Evolutionary conservation across 2,888 invertebrate genomes (phyloP), one percentile per base, ranked within the genome.

Genomic region (Synanthedon tipuliformis): DNA sequence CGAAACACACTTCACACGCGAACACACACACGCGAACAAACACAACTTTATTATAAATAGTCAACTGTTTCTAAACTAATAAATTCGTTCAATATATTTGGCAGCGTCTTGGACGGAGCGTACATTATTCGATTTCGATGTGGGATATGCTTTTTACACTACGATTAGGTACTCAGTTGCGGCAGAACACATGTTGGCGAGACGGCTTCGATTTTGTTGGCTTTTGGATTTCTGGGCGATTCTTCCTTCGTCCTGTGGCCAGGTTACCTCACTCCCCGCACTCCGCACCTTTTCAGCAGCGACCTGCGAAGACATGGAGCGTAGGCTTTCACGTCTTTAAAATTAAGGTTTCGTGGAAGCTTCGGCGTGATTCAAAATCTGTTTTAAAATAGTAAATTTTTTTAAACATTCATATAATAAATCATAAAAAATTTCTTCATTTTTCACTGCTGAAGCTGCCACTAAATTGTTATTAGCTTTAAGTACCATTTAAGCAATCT

Each of bases 291-390:
- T 81, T 84, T 86, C 84, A 87, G 69, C 80, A 87, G 81, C 78
- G 75, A 87, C 85, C 88, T 88, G 87, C 54, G 67, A 69, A 78
- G 55, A 77, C 55, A 55, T 54, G 69, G 72, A 76, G 69, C 73
- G 80, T 81, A 82, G 83, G 80, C 81, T 84, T 83, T 85, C 84
- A 85, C 79, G 83, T 81, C 81, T 81, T 76, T 79, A 67, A 74
- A 69, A 7, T 45, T 45, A 8, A 45, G 15, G n/a, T 45, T 15
- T 45, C 15, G 45, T 45, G 45, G 8, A 4, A 15, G 45, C 45
- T 45, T 15, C 15, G 15, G 45, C 45, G 13, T 13, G 41, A 41
- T 23, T 23, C 27, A 8, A 27, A 34, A 34, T 23, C 23, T 23
- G 23, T 23, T 23, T 23, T 5, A 23, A 23, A 23, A 23, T 23